Evolutionary conservation across 2,113 vertebrate species (phyloP), one percentile per base, ranked within the genome.

Genomic region (Eolophus roseicapilla): DNA sequence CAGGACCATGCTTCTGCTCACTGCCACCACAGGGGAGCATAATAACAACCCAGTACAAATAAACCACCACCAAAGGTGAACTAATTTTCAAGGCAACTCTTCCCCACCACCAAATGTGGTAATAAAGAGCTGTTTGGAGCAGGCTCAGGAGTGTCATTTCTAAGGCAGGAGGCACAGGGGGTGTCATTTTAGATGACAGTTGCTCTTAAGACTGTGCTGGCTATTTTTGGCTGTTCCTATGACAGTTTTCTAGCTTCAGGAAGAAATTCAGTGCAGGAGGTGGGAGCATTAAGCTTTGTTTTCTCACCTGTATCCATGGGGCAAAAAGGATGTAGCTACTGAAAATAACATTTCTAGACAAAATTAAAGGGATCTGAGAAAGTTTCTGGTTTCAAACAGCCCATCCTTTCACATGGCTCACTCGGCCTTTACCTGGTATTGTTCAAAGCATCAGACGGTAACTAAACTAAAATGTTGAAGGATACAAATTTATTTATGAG

Each of bases 1-100:
- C 49, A 43, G 57, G 55, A 67, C 29, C 37, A 9, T 2, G 39
- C 37, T 76, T 15, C 59, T 16, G 49, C 73, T 24, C 46, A 1
- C 67, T 16, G 55, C 27, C 10, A 6, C 78, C 44, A 1, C 0
- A 0, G 31, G 35, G 35, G 9, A 21, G 4, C 3, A 7, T 9
- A 37, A n/a, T 4, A 43, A 79, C 3, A n/a, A 39, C 43, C 9
- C 81, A 29, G 35, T 1, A 20, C 28, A 49, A 62, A 82, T 6
- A 69, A 57, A 64, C 46, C 35, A 10, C 27, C 39, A 6, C n/a
- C 4, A 0, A 47, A 82, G 25, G 50, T 21, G 78, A 86, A 27
- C 55, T 29, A 4, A 69, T 93, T 80, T 83, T 70, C 82, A 20
- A 11, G 21, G 53, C 35, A 86, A 82, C 57, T 31, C 55, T 82